These are phyloP conservation scores for Equus quagga DNA, from an alignment of 2,113 vertebrate genomes.

Conservation along the genomic window DNA sequence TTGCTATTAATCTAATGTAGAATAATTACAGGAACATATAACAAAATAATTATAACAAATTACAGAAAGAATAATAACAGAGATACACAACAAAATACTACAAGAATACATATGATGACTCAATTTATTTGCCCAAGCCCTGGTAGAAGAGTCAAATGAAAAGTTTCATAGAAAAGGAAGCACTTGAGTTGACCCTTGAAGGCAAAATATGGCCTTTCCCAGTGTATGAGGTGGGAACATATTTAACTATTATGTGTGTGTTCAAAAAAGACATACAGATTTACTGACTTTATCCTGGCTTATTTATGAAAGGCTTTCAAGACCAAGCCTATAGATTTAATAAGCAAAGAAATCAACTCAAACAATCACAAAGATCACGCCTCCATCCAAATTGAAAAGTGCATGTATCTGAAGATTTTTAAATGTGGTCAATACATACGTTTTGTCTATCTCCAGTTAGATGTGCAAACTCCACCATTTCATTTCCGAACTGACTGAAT, in stretches of 20 bases:
- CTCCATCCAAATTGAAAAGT: neutral
- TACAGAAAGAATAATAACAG: neutral
- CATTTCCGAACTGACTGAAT: constrained; percentile 99
- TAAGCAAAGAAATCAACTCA: constrained; percentile 41
- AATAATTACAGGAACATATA: neutral
- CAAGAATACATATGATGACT: constrained; percentile 21
- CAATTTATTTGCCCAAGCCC: neutral
- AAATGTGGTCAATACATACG: constrained; percentile 87
- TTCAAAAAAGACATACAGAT: neutral
- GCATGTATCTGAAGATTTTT: neutral
- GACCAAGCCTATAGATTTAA: neutral
- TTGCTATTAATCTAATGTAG: neutral
- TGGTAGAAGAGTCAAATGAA: neutral
- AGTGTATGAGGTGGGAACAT: neutral
- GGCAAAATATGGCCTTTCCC: neutral
- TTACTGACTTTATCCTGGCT: neutral
- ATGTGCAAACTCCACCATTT: constrained; percentile 99
- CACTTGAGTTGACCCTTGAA: neutral
- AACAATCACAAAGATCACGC: neutral
- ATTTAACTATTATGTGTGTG: neutral
- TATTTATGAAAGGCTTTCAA: neutral
- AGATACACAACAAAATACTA: neutral
- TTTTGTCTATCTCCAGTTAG: constrained; percentile 99
- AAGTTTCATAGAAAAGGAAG: constrained; percentile 25
- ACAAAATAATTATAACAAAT: neutral